A percentile compares a stretch with the other conserved stretches of the same genome.
Evolutionary conservation across 2,888 invertebrate genomes (phyloP).

Genomic region (Ornithoptera priamus): DNA sequence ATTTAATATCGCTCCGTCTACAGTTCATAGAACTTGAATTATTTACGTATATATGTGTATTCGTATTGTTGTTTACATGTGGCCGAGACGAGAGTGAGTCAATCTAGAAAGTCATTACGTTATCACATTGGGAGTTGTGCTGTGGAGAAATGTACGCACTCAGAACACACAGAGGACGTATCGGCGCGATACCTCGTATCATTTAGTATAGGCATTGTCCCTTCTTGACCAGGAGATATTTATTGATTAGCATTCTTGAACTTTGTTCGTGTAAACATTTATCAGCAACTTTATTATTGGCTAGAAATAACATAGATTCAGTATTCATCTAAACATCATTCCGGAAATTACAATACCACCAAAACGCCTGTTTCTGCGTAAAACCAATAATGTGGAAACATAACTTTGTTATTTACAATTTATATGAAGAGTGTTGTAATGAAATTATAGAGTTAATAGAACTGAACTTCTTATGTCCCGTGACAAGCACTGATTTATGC

Average conservation of each 20-base stretch:
- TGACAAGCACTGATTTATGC: too few species aligned
- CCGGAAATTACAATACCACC: too few species aligned
- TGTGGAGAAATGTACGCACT: conserved; percentile 61
- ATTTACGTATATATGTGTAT: conserved; percentile 44
- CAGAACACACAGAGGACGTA: conserved; percentile 46
- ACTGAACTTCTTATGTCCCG: background rate
- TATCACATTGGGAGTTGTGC: conserved; percentile 57
- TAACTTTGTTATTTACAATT: background rate
- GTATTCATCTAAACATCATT: too few species aligned
- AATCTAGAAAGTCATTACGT: conserved; percentile 70
- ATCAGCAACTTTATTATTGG: conserved; percentile 38
- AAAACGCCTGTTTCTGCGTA: too few species aligned
- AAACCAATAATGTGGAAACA: too few species aligned
- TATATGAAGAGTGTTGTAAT: background rate
- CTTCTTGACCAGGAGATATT: conserved; percentile 47
- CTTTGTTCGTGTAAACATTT: conserved; percentile 54
- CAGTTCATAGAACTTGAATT: conserved; percentile 73
- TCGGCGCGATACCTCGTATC: conserved; percentile 52
- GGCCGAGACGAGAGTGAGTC: conserved; percentile 58
- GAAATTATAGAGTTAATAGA: background rate
- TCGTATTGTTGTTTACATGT: conserved; percentile 54
- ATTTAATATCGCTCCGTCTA: conserved; percentile 60
- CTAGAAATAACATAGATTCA: conserved; percentile 36
- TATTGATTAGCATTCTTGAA: conserved; percentile 67
- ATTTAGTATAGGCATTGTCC: conserved; percentile 50